Percentiles rank a stretch among this genome's conserved stretches.
Conservation (phyloP, 2,797 vertebrate species). For the Rhodeus uyekii region DNA sequence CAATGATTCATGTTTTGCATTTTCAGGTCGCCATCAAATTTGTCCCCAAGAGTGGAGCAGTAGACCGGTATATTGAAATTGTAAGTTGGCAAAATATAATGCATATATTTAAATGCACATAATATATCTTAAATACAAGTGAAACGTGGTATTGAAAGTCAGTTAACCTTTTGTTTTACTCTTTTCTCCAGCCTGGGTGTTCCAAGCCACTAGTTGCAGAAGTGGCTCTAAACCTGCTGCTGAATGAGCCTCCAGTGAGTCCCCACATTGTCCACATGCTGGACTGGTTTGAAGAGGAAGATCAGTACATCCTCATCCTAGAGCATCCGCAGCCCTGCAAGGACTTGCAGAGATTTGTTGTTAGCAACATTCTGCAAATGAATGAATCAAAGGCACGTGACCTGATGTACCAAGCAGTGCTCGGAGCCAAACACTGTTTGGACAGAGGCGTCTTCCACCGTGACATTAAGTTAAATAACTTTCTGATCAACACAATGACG, state of each 20-base stretch:
- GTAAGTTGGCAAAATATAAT: neutral
- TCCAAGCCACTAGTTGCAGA: neutral
- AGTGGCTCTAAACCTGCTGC: neutral
- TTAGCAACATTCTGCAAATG: neutral
- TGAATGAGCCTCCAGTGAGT: constrained; percentile 1
- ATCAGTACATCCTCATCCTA: neutral
- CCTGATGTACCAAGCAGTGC: constrained; percentile 8
- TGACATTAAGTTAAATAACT: constrained; percentile 1
- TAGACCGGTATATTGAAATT: neutral
- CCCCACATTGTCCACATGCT: neutral
- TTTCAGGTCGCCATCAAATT: constrained; percentile 28
- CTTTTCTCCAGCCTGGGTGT: constrained; percentile 3
- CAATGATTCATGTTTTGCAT: too few species aligned
- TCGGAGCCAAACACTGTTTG: neutral
- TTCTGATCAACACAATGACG: neutral
- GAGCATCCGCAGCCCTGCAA: neutral
- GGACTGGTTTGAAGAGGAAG: constrained; percentile 1
- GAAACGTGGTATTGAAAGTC: neutral
- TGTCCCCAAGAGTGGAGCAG: neutral
- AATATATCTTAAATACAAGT: neutral
- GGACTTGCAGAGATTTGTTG: neutral
- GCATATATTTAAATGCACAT: neutral
- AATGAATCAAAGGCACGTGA: neutral
- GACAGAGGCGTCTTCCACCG: neutral
- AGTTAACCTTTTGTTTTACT: neutral